Evolutionary conservation across 2,797 vertebrate genomes (phyloP).

Genomic region (Sternarchorhynchus goeldii): DNA sequence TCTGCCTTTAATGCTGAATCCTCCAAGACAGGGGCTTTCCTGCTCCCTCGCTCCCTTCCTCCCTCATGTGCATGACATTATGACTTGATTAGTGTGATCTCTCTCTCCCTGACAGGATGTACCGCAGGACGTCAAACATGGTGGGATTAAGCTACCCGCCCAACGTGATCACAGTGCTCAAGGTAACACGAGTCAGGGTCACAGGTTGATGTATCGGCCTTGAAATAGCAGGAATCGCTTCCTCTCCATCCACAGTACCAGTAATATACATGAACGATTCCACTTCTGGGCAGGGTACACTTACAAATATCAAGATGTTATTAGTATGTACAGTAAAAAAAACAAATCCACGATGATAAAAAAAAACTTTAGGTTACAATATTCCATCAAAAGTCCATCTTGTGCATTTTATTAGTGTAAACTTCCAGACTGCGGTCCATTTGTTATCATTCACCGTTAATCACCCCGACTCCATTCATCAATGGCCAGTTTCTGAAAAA

Average conservation of each 20-base stretch:
- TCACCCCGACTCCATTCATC: too few relatives aligned
- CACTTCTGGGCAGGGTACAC: too few relatives aligned
- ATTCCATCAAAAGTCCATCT: too few relatives aligned
- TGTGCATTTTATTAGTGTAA: too few relatives aligned
- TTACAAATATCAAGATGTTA: too few relatives aligned
- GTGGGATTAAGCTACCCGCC: constrained; percentile 89
- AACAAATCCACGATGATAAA: too few relatives aligned
- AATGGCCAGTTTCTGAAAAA: too few relatives aligned
- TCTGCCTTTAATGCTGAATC: constrained; percentile 37
- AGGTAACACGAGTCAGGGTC: constrained; percentile 74
- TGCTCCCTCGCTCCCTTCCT: not conserved
- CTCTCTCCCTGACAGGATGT: constrained; percentile 83
- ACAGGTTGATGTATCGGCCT: constrained; percentile 4
- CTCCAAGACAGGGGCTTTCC: constrained; percentile 16
- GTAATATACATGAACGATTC: not conserved
- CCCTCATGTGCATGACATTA: not conserved
- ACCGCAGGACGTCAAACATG: constrained; percentile 91
- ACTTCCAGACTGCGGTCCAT: too few relatives aligned
- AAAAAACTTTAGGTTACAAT: too few relatives aligned
- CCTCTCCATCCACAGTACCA: not conserved
- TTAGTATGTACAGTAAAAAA: too few relatives aligned
- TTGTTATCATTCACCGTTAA: too few relatives aligned
- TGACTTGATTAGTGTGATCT: not conserved
- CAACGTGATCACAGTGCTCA: constrained; percentile 87
- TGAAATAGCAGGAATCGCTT: not conserved